Evolutionary conservation across 2,113 vertebrate species (phyloP), one percentile per base, ranked within the genome.

Genomic region (Lophius piscatorius): DNA sequence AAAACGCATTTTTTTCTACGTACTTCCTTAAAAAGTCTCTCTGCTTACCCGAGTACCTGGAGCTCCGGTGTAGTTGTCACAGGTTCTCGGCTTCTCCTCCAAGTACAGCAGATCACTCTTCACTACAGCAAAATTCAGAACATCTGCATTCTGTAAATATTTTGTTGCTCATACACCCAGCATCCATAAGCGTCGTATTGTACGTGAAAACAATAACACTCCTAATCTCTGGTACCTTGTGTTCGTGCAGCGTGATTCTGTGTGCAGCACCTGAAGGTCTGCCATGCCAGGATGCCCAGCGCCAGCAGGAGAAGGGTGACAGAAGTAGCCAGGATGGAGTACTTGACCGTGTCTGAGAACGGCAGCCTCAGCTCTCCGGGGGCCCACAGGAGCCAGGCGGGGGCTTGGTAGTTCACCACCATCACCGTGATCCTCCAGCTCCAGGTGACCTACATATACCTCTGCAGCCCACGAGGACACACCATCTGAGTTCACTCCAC

Each of bases 231-330:
- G 24, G 61, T n/a, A 12, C 71, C 61, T 41, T 62, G 72, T n/a
- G 23, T 26, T 9, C 20, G 23, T 14, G 36, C 20, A 0, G 6
- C 29, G 16, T 40, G 14, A 12, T 17, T 54, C 11, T 75, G 12
- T 41, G 58, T 76, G 61, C 75, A 90, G 63, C 82, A 91, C 48
- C 68, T 86, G 60, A 76, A 74, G 21, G 73, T 38, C 65, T 94
- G 92, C 87, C 92, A 94, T 33, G 69, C 74, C 61, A 93, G 69
- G 63, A 93, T 83, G 14, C 68, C 65, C 33, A 93, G 21, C 1
- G 88, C 86, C 56, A 89, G 20, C 18, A 93, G 52, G 1, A 92
- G 75, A 22, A 94, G 76, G 16, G 70, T 4, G 12, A 89, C 16
- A 1, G 89, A 91, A 56, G 89, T 31, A 4, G 49, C 80, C 65